Conservation (phyloP, 2,888 invertebrate genomes). For the Hirtodrosophila cameraria region DNA sequence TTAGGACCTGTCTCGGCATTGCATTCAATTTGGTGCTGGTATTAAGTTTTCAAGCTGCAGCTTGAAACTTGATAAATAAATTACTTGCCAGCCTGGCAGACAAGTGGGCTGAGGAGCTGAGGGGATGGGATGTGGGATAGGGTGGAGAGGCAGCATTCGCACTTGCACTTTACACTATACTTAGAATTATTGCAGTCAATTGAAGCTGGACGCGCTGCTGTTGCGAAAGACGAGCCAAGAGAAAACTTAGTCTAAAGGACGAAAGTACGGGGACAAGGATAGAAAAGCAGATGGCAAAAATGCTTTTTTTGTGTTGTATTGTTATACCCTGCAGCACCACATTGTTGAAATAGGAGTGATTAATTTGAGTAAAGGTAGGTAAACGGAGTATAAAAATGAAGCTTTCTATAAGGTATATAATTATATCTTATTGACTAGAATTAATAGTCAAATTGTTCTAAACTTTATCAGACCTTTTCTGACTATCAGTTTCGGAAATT, state of each 20-base stretch:
- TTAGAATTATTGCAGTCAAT: conserved; percentile 79
- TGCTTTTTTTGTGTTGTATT: conserved; percentile 58
- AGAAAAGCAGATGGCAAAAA: conserved; percentile 23
- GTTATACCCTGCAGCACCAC: no score
- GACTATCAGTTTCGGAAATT: no score
- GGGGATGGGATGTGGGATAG: neutral
- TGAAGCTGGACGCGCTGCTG: conserved; percentile 58
- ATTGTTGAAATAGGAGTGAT: no score
- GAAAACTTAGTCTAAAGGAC: neutral
- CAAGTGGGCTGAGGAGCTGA: neutral
- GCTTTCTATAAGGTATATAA: no score
- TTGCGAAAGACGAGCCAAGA: conserved; percentile 12
- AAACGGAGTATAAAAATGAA: no score
- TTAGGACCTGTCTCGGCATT: conserved; percentile 26
- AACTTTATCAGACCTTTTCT: no score
- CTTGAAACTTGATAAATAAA: conserved; percentile 81
- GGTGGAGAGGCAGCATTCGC: conserved; percentile 40
- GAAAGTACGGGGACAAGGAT: neutral
- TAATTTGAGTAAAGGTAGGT: no score
- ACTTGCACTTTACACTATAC: conserved; percentile 72
- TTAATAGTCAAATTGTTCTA: no score
- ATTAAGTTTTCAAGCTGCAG: conserved; percentile 79
- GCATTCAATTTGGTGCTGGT: conserved; percentile 74
- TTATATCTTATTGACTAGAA: no score
- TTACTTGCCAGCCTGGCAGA: conserved; percentile 62